phyloP scores from a whole-genome alignment of 2,888 invertebrate species.

The Drosophila formosana region DNA sequence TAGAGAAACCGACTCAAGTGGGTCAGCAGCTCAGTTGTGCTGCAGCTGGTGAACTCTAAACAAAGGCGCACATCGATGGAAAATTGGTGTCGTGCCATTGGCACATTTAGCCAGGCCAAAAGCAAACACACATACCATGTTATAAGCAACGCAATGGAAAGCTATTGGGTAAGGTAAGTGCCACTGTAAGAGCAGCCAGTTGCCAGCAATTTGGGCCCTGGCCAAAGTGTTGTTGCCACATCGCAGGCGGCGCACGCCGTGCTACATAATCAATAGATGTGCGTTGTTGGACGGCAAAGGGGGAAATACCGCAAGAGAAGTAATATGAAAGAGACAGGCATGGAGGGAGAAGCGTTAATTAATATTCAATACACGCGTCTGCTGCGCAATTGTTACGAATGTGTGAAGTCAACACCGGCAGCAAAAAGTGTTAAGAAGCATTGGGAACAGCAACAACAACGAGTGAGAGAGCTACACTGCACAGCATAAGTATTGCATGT shows the following conservation, averaged over 20 bases:
- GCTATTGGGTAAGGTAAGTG: slow-evolving; percentile 80
- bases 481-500: slow-evolving; percentile 57
- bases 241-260: slow-evolving; percentile 37
- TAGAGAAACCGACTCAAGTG: slow-evolving; percentile 49
- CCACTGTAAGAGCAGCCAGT: slow-evolving; percentile 46
- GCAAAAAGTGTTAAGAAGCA: slow-evolving; percentile 67
- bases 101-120: slow-evolving; percentile 76
- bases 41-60: slow-evolving; percentile 54
- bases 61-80: slow-evolving; percentile 54
- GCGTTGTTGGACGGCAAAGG: background rate
- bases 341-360: slow-evolving; percentile 56
- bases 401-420: slow-evolving; percentile 66
- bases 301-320: background rate
- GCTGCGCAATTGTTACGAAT: slow-evolving; percentile 80
- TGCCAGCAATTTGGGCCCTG: slow-evolving; percentile 23
- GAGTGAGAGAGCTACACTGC: slow-evolving; percentile 3
- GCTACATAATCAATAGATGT: slow-evolving; percentile 62
- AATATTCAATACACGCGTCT: slow-evolving; percentile 71
- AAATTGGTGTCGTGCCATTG: slow-evolving; percentile 83
- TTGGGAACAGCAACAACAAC: slow-evolving; percentile 37
- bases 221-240: slow-evolving; percentile 50
- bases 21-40: slow-evolving; percentile 56
- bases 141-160: slow-evolving; percentile 32
- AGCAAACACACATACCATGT: slow-evolving; percentile 36
- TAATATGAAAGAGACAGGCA: background rate